phyloP scores from a whole-genome alignment of 2,797 vertebrate species.

The Bovichtus diacanthus region DNA sequence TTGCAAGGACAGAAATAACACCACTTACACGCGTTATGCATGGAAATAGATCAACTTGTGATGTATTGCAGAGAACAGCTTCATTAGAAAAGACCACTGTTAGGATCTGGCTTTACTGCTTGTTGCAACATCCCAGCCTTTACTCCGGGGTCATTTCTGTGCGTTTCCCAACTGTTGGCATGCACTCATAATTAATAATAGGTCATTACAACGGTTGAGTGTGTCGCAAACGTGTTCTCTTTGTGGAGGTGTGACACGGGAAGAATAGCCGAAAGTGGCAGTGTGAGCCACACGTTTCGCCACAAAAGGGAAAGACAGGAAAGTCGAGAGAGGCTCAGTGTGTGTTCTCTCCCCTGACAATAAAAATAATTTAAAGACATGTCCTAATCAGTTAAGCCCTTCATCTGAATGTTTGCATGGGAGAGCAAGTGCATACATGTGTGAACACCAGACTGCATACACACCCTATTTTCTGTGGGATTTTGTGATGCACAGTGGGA shows the following conservation, averaged over 20 bases:
- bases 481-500: neutral
- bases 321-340: neutral
- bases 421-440: conserved; percentile 29
- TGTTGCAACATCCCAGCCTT: neutral
- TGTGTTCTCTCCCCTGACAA: neutral
- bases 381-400: conserved; percentile 1
- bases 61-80: neutral
- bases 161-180: neutral
- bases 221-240: neutral
- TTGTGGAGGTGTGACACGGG: neutral
- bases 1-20: neutral
- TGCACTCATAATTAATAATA: neutral
- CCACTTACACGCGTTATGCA: neutral
- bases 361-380: conserved; percentile 18
- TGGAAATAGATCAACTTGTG: neutral
- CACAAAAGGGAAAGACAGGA: neutral
- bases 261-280: neutral
- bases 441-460: neutral
- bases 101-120: neutral
- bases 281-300: too few relatives aligned
- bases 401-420: neutral
- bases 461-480: neutral
- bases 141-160: conserved; percentile 7
- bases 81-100: neutral
- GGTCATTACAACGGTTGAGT: neutral